Evolutionary conservation across 2,113 vertebrate genomes (phyloP).

Genomic region (Halichoerus grypus): DNA sequence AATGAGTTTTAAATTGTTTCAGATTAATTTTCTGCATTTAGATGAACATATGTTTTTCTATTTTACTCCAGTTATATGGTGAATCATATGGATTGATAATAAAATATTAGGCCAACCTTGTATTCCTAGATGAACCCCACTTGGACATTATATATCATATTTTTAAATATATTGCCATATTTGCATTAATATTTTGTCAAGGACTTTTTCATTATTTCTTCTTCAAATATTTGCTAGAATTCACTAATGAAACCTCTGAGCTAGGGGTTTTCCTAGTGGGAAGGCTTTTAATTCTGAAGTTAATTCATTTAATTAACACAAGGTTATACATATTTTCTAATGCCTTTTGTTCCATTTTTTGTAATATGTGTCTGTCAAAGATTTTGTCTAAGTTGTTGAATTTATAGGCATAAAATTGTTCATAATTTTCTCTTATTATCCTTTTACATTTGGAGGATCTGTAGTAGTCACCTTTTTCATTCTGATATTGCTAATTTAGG

Average conservation of each 20-base stretch:
- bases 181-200: not conserved
- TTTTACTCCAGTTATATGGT: not conserved
- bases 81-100: not conserved
- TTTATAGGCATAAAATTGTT: not conserved
- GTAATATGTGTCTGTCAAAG: not conserved
- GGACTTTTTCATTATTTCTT: not conserved
- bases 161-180: not conserved
- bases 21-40: constrained; percentile 7
- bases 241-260: constrained; percentile 43
- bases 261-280: not conserved
- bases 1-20: not conserved
- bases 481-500: not conserved
- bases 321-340: not conserved
- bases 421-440: not conserved
- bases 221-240: constrained; percentile 16
- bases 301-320: not conserved
- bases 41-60: not conserved
- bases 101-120: not conserved
- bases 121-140: not conserved
- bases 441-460: not conserved
- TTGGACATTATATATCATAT: not conserved
- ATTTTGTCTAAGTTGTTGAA: constrained; percentile 9
- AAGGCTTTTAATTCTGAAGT: constrained; percentile 2
- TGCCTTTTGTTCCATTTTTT: not conserved
- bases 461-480: not conserved